phyloP scores from a whole-genome alignment of 2,888 invertebrate species.

The Cremastinae sp. region DNA sequence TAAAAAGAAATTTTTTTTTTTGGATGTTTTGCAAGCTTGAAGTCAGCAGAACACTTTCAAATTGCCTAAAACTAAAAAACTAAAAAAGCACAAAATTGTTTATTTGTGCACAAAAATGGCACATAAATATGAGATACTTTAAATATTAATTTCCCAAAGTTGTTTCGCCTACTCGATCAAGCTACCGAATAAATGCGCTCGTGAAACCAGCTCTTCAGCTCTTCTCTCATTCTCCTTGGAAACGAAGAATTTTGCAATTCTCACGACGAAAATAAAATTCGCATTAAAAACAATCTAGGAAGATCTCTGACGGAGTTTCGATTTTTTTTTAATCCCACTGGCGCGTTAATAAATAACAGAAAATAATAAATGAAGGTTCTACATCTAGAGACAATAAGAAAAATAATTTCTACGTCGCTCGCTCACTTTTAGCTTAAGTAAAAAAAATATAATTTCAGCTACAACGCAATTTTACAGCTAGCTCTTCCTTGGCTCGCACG shows the following conservation, averaged over 20 bases:
- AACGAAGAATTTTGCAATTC: conserved; percentile 23
- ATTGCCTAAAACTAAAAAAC: no score
- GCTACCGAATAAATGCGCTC: no score
- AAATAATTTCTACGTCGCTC: conserved; percentile 40
- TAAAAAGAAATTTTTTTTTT: no score
- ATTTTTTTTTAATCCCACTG: conserved; percentile 23
- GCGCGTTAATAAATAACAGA: conserved; percentile 16
- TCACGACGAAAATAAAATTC: conserved; percentile 38
- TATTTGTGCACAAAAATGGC: no score
- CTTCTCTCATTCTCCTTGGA: conserved; percentile 4
- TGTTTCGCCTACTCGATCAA: no score
- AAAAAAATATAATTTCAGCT: conserved; percentile 43
- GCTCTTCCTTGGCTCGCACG: conserved; percentile 47
- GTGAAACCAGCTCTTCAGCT: no score
- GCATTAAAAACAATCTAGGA: conserved; percentile 29
- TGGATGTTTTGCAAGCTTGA: no score
- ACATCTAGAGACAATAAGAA: conserved; percentile 17
- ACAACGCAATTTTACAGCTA: conserved; percentile 32
- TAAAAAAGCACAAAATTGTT: no score
- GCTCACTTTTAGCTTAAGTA: conserved; percentile 32
- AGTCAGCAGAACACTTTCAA: no score
- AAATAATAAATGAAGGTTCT: conserved; percentile 22
- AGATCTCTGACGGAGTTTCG: conserved; percentile 33
- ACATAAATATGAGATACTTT: no score
- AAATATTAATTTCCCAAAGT: no score